Base-by-base conservation (phyloP, 2,797 vertebrate genomes). In the Zalophus californianus region DNA sequence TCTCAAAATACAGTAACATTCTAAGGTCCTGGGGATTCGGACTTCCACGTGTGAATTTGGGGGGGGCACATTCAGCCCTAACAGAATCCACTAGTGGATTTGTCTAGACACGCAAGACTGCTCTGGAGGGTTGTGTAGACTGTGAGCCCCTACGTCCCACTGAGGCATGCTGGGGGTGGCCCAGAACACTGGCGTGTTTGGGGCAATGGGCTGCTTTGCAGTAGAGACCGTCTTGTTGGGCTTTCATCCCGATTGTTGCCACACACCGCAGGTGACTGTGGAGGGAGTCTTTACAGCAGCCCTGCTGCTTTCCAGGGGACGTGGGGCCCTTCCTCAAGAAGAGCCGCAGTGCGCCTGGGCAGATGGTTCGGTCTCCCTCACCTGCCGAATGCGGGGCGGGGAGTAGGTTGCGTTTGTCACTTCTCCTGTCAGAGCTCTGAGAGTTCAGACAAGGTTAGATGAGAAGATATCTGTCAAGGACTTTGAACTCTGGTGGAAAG, bases 381-480 rank as follows among this genome's bases (percentile, higher is more conserved):
- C 50, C 72, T 77, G 77, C 8, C 0, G 4, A 32, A 54, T 60
- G 54, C 0, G 1, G 25, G 25, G n/a, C 10, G 41, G 25, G 54
- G 11, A 41, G 20, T 10, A 35, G 50, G 79, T 20, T 21, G 58
- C 2, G 0, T 29, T 41, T 60, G 86, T 62, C 77, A 7, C 62
- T 32, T 66, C 64, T 80, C 35, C 15, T 27, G 29, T 91, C 82
- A 96, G 94, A 86, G 85, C 35, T 15, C 68, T 21, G 32, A 73
- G 95, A 50, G 86, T 96, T 89, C 90, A 90, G 62, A 35, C 0
- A 16, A 94, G 96, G 96, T 58, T 58, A 54, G 38, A 25, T 2
- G 1, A 90, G 41, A 70, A 90, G 41, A 38, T 38, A 3, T 86
- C 68, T 89, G 56, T 70, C 54, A 32, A 38, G 82, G 50, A 68